Base-by-base conservation (phyloP, 2,113 vertebrate genomes). In the Corynorhinus townsendii region DNA sequence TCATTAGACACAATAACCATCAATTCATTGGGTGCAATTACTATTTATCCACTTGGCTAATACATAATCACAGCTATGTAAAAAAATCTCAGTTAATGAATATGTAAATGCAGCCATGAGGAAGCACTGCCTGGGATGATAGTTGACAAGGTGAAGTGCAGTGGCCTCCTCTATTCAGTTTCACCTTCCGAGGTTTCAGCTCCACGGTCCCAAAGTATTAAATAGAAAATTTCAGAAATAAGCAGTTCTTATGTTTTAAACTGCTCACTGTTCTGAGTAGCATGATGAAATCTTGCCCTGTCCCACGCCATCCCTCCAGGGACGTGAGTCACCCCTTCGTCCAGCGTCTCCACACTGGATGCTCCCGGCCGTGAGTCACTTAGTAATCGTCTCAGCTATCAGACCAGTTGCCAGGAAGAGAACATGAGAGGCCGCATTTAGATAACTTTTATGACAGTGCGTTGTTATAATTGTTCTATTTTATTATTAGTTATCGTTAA, bases 21-120 rank as follows among this genome's bases (percentile, higher is more conserved):
- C 22, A 0, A 1, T 2, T 9, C 0, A 7, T 2, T 11, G 11
- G 3, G 28, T 19, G 11, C 20, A 7, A n/a, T 9, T 1, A 2
- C 45, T 19, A 1, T 33, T 30, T 49, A 10, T 49, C 75, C 59
- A 40, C 11, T 5, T 66, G 45, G n/a, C 43, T 75, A 22, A n/a
- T 30, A n/a, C 75, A 43, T 19, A 72, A 56, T 40, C 17, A 9
- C 8, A 52, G 2, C 47, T 43, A 4, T 4, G 9, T 56, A n/a
- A 59, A 79, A 52, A 69, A 79, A 16, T 11, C 33, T 33, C 17
- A 47, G n/a, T n/a, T 2, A 76, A 35, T 52, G 49, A 69, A 15
- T 2, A 19, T 11, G 35, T 15, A 24, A 64, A 16, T n/a, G 16
- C 77, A 71, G 49, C 54, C 75, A 0, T 4, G 2, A 52, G 24